These are phyloP conservation scores for Caenorhabditis macrosperma DNA, from an alignment of 2,888 invertebrate genomes.

Conservation along the genomic window DNA sequence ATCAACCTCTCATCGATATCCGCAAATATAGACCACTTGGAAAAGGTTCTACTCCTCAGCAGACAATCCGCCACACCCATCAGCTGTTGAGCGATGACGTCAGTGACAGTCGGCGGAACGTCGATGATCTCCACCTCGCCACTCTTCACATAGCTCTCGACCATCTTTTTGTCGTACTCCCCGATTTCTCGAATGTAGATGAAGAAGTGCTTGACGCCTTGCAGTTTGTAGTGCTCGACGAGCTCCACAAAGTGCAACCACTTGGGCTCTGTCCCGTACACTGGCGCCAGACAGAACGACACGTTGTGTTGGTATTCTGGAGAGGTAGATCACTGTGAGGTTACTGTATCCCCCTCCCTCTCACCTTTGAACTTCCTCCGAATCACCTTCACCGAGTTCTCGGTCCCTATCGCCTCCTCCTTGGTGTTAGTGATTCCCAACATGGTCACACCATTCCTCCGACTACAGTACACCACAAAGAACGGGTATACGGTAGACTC, in stretches of 20 bases:
- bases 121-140: conserved; percentile 52
- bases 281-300: conserved; percentile 51
- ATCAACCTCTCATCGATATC: conserved; percentile 59
- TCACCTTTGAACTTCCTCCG: conserved; percentile 45
- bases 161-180: conserved; percentile 44
- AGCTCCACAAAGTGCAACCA: conserved; percentile 56
- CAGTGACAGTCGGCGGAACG: conserved; percentile 20
- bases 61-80: conserved; percentile 57
- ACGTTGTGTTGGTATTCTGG: conserved; percentile 50
- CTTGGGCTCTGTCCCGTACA: conserved; percentile 56
- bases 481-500: conserved; percentile 48
- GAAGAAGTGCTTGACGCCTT: conserved; percentile 48
- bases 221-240: conserved; percentile 58
- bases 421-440: conserved; percentile 30
- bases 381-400: conserved; percentile 30
- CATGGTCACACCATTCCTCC: conserved; percentile 10
- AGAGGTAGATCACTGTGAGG: not conserved
- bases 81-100: conserved; percentile 57
- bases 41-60: conserved; percentile 35
- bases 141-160: conserved; percentile 44
- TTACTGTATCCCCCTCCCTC: not conserved
- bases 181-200: conserved; percentile 46
- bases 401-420: conserved; percentile 5
- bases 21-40: conserved; percentile 58
- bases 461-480: conserved; percentile 53